Base-by-base conservation (phyloP, 30 jellyfish, hydroid and myxozoan genomes). In the Aurelia aurita region DNA sequence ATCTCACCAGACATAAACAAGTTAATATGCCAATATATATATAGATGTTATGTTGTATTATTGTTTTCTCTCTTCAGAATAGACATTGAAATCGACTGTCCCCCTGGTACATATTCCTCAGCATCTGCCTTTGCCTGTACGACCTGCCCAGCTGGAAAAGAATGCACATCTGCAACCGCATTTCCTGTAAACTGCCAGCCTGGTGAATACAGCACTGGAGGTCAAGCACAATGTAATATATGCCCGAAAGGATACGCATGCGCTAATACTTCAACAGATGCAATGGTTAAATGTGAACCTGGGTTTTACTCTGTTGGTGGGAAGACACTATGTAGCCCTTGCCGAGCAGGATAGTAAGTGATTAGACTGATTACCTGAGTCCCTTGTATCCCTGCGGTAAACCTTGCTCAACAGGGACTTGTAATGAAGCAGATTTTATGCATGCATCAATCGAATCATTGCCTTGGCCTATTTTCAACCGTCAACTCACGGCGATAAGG, bases 201-300 rank as follows among this genome's bases (percentile, higher is more conserved):
- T 27, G 98, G 98, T 54, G 84, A 93, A 34, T 93, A 72, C 77
- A 80, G 97, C 65, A 74, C 85, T 8, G 96, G 96, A 14, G 96
- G 96, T 12, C 93, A 96, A 28, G 87, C 83, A 7, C 90, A 74
- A 58, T 93, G 98, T 79, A 57, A 84, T 7, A 53, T 5, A 14
- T 93, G 98, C 63, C 97, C 98, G 58, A 89, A 86, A 43, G 98
- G 96, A 28, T 72, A 74, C 54, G 96, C 93, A 15, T 93, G 98
- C 58, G 97, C 97, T 9, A 84, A 87, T 45, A 61, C 71, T 2
- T 51, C 98, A 7, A 59, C 95, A 28, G 96, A 77, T 62, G 77
- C 49, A 20, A 65, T 67, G 74, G 43, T 83, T 12, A 75, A 43
- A 28, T 93, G 98, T 79, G 28, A 18, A 10, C 95, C 96, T 39